phyloP scores from a whole-genome alignment of 30 jellyfish, hydroid and myxozoan genomes.

The Cassiopea andromeda region DNA sequence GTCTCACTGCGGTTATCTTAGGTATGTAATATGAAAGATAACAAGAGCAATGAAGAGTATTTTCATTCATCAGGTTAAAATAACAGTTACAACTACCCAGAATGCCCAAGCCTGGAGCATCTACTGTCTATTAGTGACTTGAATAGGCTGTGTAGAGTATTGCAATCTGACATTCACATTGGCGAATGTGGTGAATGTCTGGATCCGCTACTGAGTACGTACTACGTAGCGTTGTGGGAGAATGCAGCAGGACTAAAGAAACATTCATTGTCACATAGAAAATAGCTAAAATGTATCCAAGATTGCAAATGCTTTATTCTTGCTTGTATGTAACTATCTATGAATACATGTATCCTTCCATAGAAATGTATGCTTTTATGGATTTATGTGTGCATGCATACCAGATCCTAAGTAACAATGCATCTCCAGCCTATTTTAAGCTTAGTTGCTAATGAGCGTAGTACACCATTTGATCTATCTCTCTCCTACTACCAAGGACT shows the following conservation, averaged over 20 bases:
- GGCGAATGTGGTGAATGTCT: too few species aligned
- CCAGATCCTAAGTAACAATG: background rate
- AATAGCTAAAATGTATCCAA: background rate
- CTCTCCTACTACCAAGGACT: background rate
- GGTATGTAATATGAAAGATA: too few species aligned
- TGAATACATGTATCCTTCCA: background rate
- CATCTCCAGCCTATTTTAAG: background rate
- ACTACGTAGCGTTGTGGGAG: background rate
- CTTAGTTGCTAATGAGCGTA: background rate
- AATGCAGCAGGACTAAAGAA: background rate
- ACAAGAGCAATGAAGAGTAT: too few species aligned
- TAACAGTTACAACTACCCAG: too few species aligned
- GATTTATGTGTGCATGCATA: background rate
- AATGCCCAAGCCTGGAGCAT: too few species aligned
- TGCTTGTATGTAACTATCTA: background rate
- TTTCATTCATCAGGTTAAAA: too few species aligned
- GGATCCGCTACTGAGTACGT: too few species aligned
- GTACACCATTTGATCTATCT: background rate
- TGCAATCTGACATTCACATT: too few species aligned
- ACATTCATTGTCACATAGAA: background rate
- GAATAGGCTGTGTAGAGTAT: too few species aligned
- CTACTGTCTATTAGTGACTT: too few species aligned
- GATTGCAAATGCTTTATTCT: background rate
- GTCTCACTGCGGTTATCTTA: too few species aligned
- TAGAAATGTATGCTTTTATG: background rate